Percentiles rank a stretch among this genome's conserved stretches.
phyloP scores from a whole-genome alignment of 2,888 invertebrate species.

The Opisthograptis luteolata region DNA sequence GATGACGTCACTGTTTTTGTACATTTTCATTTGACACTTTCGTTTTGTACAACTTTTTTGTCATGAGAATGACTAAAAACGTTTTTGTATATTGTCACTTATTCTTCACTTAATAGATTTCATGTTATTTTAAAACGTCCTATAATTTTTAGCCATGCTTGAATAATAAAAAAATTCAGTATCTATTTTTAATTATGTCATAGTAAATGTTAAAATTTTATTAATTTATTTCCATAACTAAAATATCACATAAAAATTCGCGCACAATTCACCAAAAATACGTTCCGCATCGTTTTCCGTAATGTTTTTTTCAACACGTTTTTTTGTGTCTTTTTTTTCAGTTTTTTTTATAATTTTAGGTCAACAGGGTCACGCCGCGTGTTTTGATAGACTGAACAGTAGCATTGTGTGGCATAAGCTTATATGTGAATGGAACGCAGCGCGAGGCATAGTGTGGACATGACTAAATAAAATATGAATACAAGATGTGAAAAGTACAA shows the following conservation, averaged over 20 bases:
- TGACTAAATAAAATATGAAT: too few species aligned
- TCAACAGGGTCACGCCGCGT: conserved; percentile 70
- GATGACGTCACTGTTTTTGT: conserved; percentile 40
- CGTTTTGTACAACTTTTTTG: not conserved
- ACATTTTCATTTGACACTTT: conserved; percentile 19
- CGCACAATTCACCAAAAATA: too few species aligned
- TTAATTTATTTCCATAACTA: not conserved
- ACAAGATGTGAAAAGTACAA: too few species aligned
- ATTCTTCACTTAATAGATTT: too few species aligned
- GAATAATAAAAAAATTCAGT: conserved; percentile 1
- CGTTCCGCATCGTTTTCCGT: too few species aligned
- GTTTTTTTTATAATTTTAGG: conserved; percentile 48
- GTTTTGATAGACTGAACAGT: conserved; percentile 71
- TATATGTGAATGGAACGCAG: conserved; percentile 75
- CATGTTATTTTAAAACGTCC: conserved; percentile 16
- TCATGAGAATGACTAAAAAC: too few species aligned
- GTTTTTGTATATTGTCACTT: too few species aligned
- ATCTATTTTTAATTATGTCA: too few species aligned
- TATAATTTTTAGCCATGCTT: conserved; percentile 13
- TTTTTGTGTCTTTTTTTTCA: not conserved
- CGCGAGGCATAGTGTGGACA: conserved; percentile 58
- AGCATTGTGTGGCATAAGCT: conserved; percentile 74
- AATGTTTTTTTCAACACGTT: conserved; percentile 29
- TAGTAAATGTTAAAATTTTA: not conserved
- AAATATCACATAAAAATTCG: too few species aligned